Percentiles rank a stretch among this genome's conserved stretches.
Evolutionary conservation across 37 sponge, comb jelly and placozoan species (phyloP).

Genomic region (Chondrosia reniformis): DNA sequence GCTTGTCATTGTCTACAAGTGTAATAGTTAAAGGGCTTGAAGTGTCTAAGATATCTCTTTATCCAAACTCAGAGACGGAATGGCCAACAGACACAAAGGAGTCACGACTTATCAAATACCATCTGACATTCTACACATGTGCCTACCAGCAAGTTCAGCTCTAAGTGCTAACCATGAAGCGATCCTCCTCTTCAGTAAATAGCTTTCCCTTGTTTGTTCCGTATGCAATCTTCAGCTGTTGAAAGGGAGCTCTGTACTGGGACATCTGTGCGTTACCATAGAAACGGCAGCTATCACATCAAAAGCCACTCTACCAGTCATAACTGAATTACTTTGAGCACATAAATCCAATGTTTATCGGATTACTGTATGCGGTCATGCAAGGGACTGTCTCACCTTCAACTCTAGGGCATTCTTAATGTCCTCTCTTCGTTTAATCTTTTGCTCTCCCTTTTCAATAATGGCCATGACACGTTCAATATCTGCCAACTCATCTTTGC

Average conservation of each 20-base stretch:
- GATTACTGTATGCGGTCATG: no score
- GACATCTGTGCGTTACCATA: conserved; percentile 38
- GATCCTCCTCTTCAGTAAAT: conserved; percentile 98
- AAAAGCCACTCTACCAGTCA: neutral
- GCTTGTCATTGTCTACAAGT: no score
- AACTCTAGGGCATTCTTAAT: conserved; percentile 83
- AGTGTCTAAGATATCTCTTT: no score
- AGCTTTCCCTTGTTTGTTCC: conserved; percentile 98
- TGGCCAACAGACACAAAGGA: no score
- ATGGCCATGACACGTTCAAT: conserved; percentile 80
- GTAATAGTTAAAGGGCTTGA: no score
- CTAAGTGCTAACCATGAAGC: conserved; percentile 80
- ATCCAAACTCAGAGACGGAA: no score
- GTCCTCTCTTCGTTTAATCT: conserved; percentile 89
- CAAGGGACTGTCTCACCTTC: no score
- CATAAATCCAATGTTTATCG: no score
- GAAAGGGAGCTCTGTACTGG: conserved; percentile 91
- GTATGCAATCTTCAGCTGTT: conserved; percentile 96
- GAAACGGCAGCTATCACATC: neutral
- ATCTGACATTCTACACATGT: no score
- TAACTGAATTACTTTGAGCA: no score
- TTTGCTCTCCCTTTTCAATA: conserved; percentile 95
- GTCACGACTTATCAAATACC: no score
- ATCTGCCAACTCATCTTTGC: conserved; percentile 90
- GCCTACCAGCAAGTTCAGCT: no score